A percentile compares a stretch with the other conserved stretches of the same genome.
Evolutionary conservation across 2,888 invertebrate species (phyloP).

Genomic region (Phorcus lineatus): DNA sequence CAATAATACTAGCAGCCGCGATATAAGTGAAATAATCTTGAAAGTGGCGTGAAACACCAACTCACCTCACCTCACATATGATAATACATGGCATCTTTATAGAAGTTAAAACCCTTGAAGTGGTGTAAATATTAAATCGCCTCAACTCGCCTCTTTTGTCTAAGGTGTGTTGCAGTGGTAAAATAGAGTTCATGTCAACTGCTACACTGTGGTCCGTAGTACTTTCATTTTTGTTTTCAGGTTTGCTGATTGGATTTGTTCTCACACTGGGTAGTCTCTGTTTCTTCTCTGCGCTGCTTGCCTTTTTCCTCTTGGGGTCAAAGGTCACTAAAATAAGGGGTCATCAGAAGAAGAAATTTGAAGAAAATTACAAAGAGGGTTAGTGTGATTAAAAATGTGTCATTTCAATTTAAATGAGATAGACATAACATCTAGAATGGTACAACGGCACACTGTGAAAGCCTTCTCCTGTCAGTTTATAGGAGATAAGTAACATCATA

Average conservation of each 20-base stretch:
- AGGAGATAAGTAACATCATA: too few relatives aligned
- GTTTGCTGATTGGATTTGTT: constrained; percentile 83
- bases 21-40: too few relatives aligned
- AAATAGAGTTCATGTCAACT: background rate
- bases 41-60: too few relatives aligned
- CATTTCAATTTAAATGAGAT: background rate
- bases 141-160: too few relatives aligned
- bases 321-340: constrained; percentile 87
- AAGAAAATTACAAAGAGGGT: constrained; percentile 89
- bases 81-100: too few relatives aligned
- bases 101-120: too few relatives aligned
- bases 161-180: background rate
- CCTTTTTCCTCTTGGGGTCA: constrained; percentile 88
- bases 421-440: too few relatives aligned
- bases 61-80: too few relatives aligned
- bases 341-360: constrained; percentile 79
- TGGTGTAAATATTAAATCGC: too few relatives aligned
- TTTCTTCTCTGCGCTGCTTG: constrained; percentile 83
- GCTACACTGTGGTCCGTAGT: background rate
- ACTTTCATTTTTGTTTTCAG: constrained; percentile 36
- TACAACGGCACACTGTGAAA: too few relatives aligned
- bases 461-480: too few relatives aligned
- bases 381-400: constrained; percentile 29
- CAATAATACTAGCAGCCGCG: too few relatives aligned
- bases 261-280: constrained; percentile 87